Evolutionary conservation across 2,888 invertebrate genomes (phyloP).

Genomic region (Herminia tarsipennalis): DNA sequence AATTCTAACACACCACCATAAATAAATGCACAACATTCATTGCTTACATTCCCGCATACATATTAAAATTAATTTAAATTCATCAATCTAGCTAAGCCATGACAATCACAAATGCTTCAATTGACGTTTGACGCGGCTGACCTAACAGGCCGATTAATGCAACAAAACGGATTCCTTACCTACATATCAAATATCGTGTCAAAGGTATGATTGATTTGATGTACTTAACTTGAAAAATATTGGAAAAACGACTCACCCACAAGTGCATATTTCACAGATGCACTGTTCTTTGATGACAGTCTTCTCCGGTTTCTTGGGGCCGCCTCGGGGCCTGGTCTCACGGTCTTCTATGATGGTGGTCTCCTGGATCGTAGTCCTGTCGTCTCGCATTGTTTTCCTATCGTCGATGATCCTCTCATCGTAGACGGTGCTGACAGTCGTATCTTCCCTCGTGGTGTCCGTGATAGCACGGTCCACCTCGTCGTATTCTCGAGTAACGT

Average conservation of each 20-base stretch:
- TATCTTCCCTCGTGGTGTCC: slow-evolving; percentile 76
- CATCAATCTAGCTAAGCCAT: no score
- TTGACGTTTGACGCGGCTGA: no score
- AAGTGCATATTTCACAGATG: slow-evolving; percentile 96
- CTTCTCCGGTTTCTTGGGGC: slow-evolving; percentile 78
- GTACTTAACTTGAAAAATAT: background rate
- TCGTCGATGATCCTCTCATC: slow-evolving; percentile 77
- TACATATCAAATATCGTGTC: no score
- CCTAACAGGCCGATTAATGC: no score
- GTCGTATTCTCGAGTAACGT: slow-evolving; percentile 78
- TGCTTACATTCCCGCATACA: no score
- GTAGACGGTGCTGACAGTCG: slow-evolving; percentile 76
- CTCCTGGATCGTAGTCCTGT: slow-evolving; percentile 68
- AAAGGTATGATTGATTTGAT: no score
- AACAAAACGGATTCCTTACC: no score
- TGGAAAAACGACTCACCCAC: slow-evolving; percentile 89
- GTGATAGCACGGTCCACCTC: slow-evolving; percentile 82
- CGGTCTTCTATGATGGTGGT: slow-evolving; percentile 66
- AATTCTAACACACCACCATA: no score
- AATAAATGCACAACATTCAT: no score
- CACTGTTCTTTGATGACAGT: slow-evolving; percentile 90
- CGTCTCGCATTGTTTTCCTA: slow-evolving; percentile 78
- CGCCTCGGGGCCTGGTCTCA: slow-evolving; percentile 70
- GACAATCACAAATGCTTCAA: no score
- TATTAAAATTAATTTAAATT: no score